Percentiles rank a stretch among this genome's conserved stretches.
phyloP scores from a whole-genome alignment of 1,140 invertebrate species.

The Andricus grossulariae region DNA sequence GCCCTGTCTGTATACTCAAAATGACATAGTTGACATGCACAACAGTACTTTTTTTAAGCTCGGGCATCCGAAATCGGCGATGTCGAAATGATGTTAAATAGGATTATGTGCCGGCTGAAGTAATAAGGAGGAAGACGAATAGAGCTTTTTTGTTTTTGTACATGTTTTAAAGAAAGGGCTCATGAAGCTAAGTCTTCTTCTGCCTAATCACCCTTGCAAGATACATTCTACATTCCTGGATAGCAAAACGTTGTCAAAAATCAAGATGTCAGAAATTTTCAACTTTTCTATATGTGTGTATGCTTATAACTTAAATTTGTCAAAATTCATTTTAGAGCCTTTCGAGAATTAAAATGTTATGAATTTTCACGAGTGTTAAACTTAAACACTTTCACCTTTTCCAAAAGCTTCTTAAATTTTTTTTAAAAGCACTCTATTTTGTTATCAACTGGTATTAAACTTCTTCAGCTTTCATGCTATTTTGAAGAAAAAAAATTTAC shows the following conservation, averaged over 20 bases:
- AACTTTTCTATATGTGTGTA: constrained; percentile 1
- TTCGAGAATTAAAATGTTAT: no score
- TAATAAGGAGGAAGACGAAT: constrained; percentile 43
- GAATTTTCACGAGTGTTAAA: no score
- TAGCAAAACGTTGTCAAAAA: constrained; percentile 34
- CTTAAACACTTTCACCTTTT: no score
- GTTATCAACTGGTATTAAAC: no score
- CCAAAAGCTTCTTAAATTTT: no score
- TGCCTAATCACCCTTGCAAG: neutral
- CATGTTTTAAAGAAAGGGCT: constrained; percentile 31
- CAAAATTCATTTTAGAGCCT: no score
- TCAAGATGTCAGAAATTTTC: neutral
- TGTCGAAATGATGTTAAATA: constrained; percentile 50
- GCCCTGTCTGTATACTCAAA: no score
- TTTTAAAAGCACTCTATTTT: no score
- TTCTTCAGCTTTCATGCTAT: no score
- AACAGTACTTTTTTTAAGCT: constrained; percentile 37
- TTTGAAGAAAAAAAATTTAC: no score
- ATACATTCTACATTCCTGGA: constrained; percentile 37
- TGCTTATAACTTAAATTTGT: neutral
- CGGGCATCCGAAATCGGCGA: constrained; percentile 37
- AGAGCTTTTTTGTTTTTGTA: constrained; percentile 27
- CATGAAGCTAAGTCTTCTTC: constrained; percentile 21
- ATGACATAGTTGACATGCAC: neutral
- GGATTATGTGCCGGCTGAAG: constrained; percentile 57